Percentiles rank a stretch among this genome's conserved stretches.
Evolutionary conservation across 2,113 vertebrate genomes (phyloP).

Genomic region (Oreotragus oreotragus): DNA sequence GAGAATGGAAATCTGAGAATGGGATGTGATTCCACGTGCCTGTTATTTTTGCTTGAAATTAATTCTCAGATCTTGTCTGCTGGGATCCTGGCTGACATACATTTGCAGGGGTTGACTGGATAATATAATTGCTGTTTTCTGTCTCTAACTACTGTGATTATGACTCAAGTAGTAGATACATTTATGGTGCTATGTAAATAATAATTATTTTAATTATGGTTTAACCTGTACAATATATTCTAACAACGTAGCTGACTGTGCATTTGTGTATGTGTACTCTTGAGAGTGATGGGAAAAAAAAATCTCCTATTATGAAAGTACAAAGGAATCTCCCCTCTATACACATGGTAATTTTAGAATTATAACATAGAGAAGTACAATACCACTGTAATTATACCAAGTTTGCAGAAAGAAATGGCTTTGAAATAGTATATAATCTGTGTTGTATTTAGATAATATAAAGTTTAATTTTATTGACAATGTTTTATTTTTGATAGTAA

Average conservation of each 20-base stretch:
- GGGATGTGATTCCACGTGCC: neutral
- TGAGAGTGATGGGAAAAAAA: neutral
- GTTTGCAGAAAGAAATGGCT: constrained; percentile 38
- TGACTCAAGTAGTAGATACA: constrained; percentile 58
- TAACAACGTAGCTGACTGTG: constrained; percentile 29
- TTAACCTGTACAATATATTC: constrained; percentile 56
- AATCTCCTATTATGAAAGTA: constrained; percentile 24
- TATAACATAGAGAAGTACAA: constrained; percentile 28
- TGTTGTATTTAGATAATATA: neutral
- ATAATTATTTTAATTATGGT: constrained; percentile 72
- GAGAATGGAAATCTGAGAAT: neutral
- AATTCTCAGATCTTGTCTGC: constrained; percentile 33
- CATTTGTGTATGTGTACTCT: neutral
- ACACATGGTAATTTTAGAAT: constrained; percentile 46
- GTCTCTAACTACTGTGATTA: constrained; percentile 68
- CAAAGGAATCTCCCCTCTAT: constrained; percentile 41
- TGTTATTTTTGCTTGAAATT: constrained; percentile 32
- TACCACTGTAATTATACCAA: constrained; percentile 19
- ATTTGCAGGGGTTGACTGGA: constrained; percentile 53
- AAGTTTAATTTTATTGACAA: constrained; percentile 11
- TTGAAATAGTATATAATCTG: neutral
- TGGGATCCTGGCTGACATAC: constrained; percentile 49
- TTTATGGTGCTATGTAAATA: constrained; percentile 62
- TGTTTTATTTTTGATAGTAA: neutral
- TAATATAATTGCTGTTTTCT: constrained; percentile 73